Evolutionary conservation across 1,140 invertebrate genomes (phyloP), one percentile per base, ranked within the genome.

Genomic region (Drosophila funebris): DNA sequence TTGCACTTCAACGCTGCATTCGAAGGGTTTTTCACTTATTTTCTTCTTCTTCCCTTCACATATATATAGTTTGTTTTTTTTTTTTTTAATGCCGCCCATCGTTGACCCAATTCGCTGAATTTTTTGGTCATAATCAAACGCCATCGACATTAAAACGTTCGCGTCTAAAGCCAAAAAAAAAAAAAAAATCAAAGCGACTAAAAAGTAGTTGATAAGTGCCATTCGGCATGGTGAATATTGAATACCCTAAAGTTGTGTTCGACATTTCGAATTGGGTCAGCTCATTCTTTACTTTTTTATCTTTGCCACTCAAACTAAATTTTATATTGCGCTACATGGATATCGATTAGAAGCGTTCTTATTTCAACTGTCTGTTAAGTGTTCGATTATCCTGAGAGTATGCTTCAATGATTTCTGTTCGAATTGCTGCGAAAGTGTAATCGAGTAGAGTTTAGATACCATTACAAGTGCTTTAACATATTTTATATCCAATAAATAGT

Each of bases 81-180:
- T 18, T 67, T 60, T 71, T 72, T 43, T 79, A 79, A 76, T 80
- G 62, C 58, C 44, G 72, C 72, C 53, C 61, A 79, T 76, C 61
- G 80, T 83, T 83, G 80, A 83, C 80, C 80, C 67, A 76, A 85
- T 76, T 24, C 43, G 14, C 4, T 36, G 43, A 48, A 43, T 72
- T 57, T 57, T 66, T 73, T 27, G 54, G 53, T 29, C 33, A 71
- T 64, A 53, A 69, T 69, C 57, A 62, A 62, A 61, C 50, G 22
- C 24, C 33, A 71, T 48, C 60, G 68, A 56, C 50, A 64, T 69
- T 48, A 71, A 27, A 27, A 54, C 36, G 31, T 36, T 37, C 37
- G 5, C 9, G 7, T n/a, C 14, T 16, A 48, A 50, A 50, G 6
- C n/a, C n/a, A n/a, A n/a, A n/a, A n/a, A n/a, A n/a, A n/a, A n/a